phyloP scores from a whole-genome alignment of 35 echinoderm and acorn worm genomes.

The Lytechinus pictus region DNA sequence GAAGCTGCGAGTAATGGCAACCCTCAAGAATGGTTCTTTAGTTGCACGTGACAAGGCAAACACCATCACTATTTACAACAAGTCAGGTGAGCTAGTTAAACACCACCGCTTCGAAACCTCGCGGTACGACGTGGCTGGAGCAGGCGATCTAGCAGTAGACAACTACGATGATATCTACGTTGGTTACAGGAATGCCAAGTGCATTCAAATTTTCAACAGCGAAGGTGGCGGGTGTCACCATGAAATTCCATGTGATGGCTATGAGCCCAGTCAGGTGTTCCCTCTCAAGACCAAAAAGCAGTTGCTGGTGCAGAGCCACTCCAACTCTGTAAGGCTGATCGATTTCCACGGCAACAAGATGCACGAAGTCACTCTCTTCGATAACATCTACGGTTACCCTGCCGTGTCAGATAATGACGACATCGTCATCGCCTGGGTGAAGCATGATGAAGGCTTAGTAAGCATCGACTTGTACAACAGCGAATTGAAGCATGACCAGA shows the following conservation, averaged over 20 bases:
- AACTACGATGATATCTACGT: background rate
- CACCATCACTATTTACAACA: background rate
- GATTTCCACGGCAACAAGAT: background rate
- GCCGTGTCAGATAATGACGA: background rate
- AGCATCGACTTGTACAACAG: background rate
- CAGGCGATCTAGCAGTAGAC: conserved; percentile 11
- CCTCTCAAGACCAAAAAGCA: background rate
- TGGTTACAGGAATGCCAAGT: conserved; percentile 1
- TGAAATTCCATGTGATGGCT: conserved; percentile 36
- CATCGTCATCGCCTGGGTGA: conserved; percentile 28
- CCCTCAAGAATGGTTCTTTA: background rate
- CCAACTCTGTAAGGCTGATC: conserved; percentile 27
- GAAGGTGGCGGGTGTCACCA: background rate
- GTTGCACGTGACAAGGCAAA: background rate
- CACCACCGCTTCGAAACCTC: background rate
- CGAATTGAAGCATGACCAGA: conserved; percentile 33
- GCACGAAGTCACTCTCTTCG: background rate
- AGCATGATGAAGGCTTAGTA: background rate
- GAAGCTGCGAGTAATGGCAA: background rate
- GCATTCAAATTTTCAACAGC: background rate
- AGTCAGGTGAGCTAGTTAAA: background rate
- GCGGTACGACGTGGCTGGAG: background rate
- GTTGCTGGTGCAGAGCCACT: background rate
- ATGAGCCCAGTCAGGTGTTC: conserved; percentile 5
- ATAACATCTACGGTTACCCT: conserved; percentile 22